Base-by-base conservation (phyloP, 1,140 invertebrate species). In the Drosophila sp. region DNA sequence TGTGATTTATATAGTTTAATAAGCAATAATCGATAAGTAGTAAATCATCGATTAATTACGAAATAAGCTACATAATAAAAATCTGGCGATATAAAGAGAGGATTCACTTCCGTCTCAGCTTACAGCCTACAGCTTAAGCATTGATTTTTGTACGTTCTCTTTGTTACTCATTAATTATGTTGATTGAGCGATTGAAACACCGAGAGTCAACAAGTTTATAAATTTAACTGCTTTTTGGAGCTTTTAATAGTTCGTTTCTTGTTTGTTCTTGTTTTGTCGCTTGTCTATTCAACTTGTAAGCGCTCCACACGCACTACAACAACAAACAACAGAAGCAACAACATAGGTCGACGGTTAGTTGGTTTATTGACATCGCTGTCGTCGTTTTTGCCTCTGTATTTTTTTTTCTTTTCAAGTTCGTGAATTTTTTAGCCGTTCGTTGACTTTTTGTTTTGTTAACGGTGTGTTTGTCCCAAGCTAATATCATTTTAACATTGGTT, bases 381-480 rank as follows among this genome's bases (percentile, higher is more conserved):
- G 57, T 18, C 50, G 32, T 36, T 36, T 36, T 38, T 54, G 64
- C 64, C 7, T 7, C 70, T 61, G 65, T 25, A 25, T 54, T 54
- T 46, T 34, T 32, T 21, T 41, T 62, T 78, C 69, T 78, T 78
- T 89, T 82, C 83, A 89, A 89, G 83, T 89, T 89, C 80, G 79
- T 89, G 83, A 80, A 89, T 89, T 89, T 50, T 83, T 89, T 89
- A 89, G 84, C 80, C 84, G 83, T 89, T 83, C 83, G 79, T 89
- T 89, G 83, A 89, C 83, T 89, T 74, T 67, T 83, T 72, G 66
- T 72, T 69, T 87, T 80, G 63, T 84, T 80, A 83, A 76, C 75
- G 66, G 29, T 59, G 56, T 48, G 58, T 34, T 56, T 57, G 69
- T 57, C 25, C 63, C 77, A 78, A 86, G 86, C 81, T 86, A 86